Evolutionary conservation across 2,888 invertebrate species (phyloP), one percentile per base, ranked within the genome.

Genomic region (Nymphalis c-album): DNA sequence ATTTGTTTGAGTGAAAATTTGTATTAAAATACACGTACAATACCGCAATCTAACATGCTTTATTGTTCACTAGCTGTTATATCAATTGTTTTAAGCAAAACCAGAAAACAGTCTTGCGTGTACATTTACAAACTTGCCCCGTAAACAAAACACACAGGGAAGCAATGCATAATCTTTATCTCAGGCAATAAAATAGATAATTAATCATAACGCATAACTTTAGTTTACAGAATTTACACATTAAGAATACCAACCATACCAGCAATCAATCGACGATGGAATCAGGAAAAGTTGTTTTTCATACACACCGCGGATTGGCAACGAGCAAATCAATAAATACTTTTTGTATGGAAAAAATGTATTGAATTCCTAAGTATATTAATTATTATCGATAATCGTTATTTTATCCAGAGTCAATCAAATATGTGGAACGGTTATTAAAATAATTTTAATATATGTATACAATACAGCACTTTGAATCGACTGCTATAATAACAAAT

Each of bases 241-340:
- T 47, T 31, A 55, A 26, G 63, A 69, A 71, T 71, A 58, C 64
- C 69, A 18, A 16, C 40, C 66, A 67, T 71, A 60, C 67, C 64
- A 62, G 64, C 67, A 64, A 46, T 65, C 63, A 67, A 62, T 64
- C 22, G 50, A 60, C 51, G 60, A 60, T 67, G 69, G 71, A 71
- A 71, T 69, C 69, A 71, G 71, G 71, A 69, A 71, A 71, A 64
- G 63, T 55, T 20, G 58, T 61, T 64, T 69, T 69, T 60, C 68
- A 68, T 62, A 63, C 53, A 48, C 40, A 47, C 26, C 20, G 17
- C n/a, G 35, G 59, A 63, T 71, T 68, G 59, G 60, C 45, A 50
- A 53, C 46, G 59, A 50, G 51, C 61, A 40, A 40, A 40, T 60
- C 47, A 55, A 51, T 59, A 71, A 71, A 63, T 64, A 60, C 58